Evolutionary conservation across 2,113 vertebrate genomes (phyloP).

Genomic region (Rhinolophus sinicus): DNA sequence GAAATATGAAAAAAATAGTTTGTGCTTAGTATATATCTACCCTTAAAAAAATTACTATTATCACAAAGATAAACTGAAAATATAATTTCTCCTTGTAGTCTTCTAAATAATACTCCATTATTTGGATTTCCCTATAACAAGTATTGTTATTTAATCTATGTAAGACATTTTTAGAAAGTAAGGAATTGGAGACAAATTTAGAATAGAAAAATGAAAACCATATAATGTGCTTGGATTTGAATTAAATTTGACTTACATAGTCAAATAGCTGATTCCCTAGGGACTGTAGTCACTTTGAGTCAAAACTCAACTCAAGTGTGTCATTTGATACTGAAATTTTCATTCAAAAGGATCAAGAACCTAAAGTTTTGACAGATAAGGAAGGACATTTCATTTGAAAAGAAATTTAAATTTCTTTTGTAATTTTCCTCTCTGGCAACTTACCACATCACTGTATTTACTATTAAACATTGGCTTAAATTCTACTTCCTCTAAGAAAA

Average conservation of each 20-base stretch:
- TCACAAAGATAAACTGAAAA: not conserved
- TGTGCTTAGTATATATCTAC: not conserved
- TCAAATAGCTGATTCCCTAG: not conserved
- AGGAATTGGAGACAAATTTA: constrained; percentile 12
- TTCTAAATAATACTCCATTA: not conserved
- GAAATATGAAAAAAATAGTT: not conserved
- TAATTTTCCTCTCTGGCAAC: not conserved
- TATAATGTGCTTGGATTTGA: not conserved
- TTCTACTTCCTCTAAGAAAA: not conserved
- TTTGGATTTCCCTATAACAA: not conserved
- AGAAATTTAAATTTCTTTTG: not conserved
- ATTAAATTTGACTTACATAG: not conserved
- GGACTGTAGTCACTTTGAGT: not conserved
- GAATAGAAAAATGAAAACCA: not conserved
- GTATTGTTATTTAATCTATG: not conserved
- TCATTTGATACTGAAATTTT: not conserved
- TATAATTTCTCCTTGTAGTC: not conserved
- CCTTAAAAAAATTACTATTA: not conserved
- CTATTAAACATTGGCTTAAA: not conserved
- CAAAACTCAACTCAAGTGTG: not conserved
- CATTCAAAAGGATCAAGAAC: not conserved
- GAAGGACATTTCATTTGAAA: not conserved
- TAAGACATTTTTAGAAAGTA: constrained; percentile 7
- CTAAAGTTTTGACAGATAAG: not conserved
- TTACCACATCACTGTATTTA: not conserved